These are phyloP conservation scores for Diplolepis rosae DNA, from an alignment of 2,888 invertebrate genomes.

Conservation along the genomic window DNA sequence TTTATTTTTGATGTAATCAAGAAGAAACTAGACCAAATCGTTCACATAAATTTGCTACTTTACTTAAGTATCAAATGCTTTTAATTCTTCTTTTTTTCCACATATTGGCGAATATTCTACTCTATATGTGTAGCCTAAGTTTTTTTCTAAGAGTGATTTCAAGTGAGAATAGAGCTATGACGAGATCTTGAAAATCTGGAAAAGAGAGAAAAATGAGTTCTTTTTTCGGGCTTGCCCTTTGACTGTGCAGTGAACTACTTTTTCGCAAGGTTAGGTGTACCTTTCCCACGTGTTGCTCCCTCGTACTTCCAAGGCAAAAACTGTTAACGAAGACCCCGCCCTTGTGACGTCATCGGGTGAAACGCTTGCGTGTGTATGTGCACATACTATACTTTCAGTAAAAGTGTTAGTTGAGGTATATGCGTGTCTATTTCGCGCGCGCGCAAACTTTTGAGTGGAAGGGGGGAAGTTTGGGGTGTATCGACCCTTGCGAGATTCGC, in stretches of 20 bases:
- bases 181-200: background rate
- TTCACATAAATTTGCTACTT: too few relatives aligned
- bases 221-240: constrained; percentile 2
- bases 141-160: background rate
- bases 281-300: constrained; percentile 69
- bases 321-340: constrained; percentile 70
- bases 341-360: constrained; percentile 67
- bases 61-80: too few relatives aligned
- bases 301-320: constrained; percentile 53
- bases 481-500: constrained; percentile 66
- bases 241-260: constrained; percentile 39
- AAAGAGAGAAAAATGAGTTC: too few relatives aligned
- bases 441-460: constrained; percentile 40
- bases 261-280: constrained; percentile 46
- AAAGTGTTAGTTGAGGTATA: constrained; percentile 23
- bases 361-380: constrained; percentile 55
- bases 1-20: too few relatives aligned
- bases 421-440: constrained; percentile 42
- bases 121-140: background rate
- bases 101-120: background rate
- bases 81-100: background rate
- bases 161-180: background rate
- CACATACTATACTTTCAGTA: constrained; percentile 38
- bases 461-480: constrained; percentile 57
- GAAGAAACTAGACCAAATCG: too few relatives aligned